Base-by-base conservation (phyloP, 2,113 vertebrate species). In the Coracopsis vasa region DNA sequence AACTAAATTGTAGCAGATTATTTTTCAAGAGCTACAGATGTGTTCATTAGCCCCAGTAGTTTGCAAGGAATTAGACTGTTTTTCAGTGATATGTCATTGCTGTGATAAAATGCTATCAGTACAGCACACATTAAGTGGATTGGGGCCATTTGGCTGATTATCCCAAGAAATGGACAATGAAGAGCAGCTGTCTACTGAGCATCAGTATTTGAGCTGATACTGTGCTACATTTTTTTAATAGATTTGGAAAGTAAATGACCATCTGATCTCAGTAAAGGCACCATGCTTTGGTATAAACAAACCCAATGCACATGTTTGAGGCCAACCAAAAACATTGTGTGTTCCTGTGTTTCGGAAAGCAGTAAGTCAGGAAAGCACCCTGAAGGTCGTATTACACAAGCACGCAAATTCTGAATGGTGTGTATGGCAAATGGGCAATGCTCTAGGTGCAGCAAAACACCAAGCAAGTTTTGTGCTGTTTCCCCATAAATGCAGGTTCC, bases 401-500 rank as follows among this genome's bases (percentile, higher is more conserved):
- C 6, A 6, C 25, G 41, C 28, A 20, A 50, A 28, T 31, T 69
- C 31, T 47, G 9, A 45, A 8, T 18, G 31, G 77, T 66, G 8
- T 0, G 0, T 58, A 11, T 0, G 0, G 58, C 27, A 69, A 61
- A 51, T n/a, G 60, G 42, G 25, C 0, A 0, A n/a, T 77, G 25
- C 3, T 41, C 41, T 3, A 2, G 24, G 27, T 56, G 44, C 31
- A 67, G 25, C 13, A 75, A 44, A 18, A 4, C n/a, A 17, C 29
- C 10, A 18, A 79, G 42, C 53, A 45, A 71, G 7, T 64, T 89
- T 44, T 64, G 45, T 72, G 10, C 28, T 2, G 0, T 86, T 78
- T 60, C 39, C 37, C 47, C 28, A 56, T 25, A 90, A 72, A 37
- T 9, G 16, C 41, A 23, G 35, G 37, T 53, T 62, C 23, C 58